Percentiles rank a stretch among this genome's conserved stretches.
phyloP scores from a whole-genome alignment of 2,888 invertebrate genomes.

The Leptopilina syphax region DNA sequence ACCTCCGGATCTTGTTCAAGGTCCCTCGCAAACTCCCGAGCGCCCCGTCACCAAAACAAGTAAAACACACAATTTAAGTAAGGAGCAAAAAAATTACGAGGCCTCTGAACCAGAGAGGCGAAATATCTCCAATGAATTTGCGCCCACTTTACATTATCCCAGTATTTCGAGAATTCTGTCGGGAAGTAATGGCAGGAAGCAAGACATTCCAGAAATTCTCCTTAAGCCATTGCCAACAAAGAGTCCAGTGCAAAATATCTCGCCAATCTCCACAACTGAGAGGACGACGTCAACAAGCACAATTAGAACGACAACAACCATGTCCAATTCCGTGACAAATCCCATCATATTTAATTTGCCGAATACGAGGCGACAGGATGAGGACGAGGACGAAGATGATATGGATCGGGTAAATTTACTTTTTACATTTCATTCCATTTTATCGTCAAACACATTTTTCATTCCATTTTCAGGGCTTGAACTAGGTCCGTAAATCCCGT shows the following conservation, averaged over 20 bases:
- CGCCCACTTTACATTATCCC: constrained; percentile 86
- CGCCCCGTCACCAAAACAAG: constrained; percentile 55
- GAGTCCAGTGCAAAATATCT: constrained; percentile 73
- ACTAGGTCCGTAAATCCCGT: too few relatives aligned
- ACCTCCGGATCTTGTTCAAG: constrained; percentile 80
- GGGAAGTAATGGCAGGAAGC: constrained; percentile 90
- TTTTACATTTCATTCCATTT: neutral
- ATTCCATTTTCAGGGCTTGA: too few relatives aligned
- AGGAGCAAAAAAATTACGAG: constrained; percentile 49
- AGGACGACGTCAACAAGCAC: constrained; percentile 48
- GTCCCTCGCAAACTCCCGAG: constrained; percentile 63
- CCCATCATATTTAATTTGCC: constrained; percentile 74
- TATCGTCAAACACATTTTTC: too few relatives aligned
- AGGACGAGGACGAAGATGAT: constrained; percentile 62
- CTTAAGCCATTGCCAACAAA: constrained; percentile 77
- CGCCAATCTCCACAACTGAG: constrained; percentile 70
- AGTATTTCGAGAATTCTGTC: constrained; percentile 91
- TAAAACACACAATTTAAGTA: constrained; percentile 47
- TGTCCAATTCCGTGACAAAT: constrained; percentile 63
- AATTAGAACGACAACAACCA: constrained; percentile 49
- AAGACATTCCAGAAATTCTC: constrained; percentile 88
- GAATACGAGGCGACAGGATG: constrained; percentile 69
- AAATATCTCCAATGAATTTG: constrained; percentile 80
- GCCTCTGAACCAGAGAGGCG: constrained; percentile 56
- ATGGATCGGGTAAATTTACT: constrained; percentile 20